A percentile compares a stretch with the other conserved stretches of the same genome.
Evolutionary conservation across 2,888 invertebrate genomes (phyloP).

Genomic region (Agrypnus murinus): DNA sequence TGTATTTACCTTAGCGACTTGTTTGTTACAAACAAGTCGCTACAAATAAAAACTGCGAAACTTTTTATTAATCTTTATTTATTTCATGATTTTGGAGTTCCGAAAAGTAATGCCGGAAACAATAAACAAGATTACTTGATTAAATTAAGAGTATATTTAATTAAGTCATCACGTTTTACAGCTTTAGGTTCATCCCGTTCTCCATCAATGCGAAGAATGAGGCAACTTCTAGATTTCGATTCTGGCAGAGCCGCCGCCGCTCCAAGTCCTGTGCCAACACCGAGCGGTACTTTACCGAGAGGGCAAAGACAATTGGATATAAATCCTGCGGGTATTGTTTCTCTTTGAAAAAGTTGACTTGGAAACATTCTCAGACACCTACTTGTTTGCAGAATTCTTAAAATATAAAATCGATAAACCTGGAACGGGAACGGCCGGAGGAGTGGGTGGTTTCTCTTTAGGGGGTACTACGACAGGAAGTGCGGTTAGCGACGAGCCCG

Average conservation of each 20-base stretch:
- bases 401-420: constrained; percentile 93
- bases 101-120: too few species aligned
- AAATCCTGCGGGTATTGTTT: constrained; percentile 86
- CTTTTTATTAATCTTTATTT: too few species aligned
- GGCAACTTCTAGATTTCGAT: constrained; percentile 86
- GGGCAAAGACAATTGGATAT: constrained; percentile 87
- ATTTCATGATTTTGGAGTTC: too few species aligned
- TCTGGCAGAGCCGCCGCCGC: constrained; percentile 71
- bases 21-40: too few species aligned
- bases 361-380: constrained; percentile 1
- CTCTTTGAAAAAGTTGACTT: constrained; percentile 42
- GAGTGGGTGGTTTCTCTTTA: constrained; percentile 48
- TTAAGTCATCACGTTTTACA: constrained; percentile 47
- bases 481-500: constrained; percentile 74
- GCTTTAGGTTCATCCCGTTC: constrained; percentile 73
- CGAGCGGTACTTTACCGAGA: constrained; percentile 84
- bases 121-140: too few species aligned
- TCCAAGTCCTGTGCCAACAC: constrained; percentile 85
- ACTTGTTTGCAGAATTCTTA: constrained; percentile 81
- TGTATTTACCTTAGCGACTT: too few species aligned
- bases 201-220: constrained; percentile 86
- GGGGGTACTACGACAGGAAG: constrained; percentile 54
- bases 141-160: not conserved
- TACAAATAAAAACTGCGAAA: too few species aligned
- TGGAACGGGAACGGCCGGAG: constrained; percentile 65